A percentile compares a stretch with the other conserved stretches of the same genome.
Evolutionary conservation across 2,797 vertebrate species (phyloP).

Genomic region (Rhodeus uyekii): DNA sequence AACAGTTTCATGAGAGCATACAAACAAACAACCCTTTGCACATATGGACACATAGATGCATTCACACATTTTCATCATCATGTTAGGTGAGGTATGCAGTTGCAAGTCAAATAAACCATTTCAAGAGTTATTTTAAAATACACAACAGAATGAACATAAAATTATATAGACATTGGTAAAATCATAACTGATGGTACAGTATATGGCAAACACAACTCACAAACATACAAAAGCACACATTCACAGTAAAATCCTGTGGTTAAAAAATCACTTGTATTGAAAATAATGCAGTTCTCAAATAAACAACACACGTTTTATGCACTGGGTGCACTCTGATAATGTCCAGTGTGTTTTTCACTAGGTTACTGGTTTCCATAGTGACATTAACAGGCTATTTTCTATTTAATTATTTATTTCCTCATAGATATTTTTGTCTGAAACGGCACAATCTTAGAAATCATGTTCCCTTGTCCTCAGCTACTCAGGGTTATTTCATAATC

Average conservation of each 20-base stretch:
- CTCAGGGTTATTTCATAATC: slow-evolving; percentile 11
- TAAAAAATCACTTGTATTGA: slow-evolving; percentile 1
- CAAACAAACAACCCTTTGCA: neutral
- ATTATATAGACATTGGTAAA: slow-evolving; percentile 6
- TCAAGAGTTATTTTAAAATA: neutral
- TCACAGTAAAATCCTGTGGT: slow-evolving; percentile 6
- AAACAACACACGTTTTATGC: slow-evolving; percentile 11
- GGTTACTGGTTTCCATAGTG: slow-evolving; percentile 53
- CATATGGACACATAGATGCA: neutral
- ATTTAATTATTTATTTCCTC: slow-evolving; percentile 41
- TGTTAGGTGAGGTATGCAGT: slow-evolving; percentile 14
- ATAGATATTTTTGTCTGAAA: slow-evolving; percentile 21
- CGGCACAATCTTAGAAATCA: slow-evolving; percentile 7
- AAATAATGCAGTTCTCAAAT: slow-evolving; percentile 15
- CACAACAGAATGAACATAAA: slow-evolving; percentile 10
- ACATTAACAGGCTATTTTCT: slow-evolving; percentile 43
- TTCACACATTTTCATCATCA: neutral
- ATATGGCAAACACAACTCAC: neutral
- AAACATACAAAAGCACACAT: neutral
- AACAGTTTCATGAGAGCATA: slow-evolving; percentile 16
- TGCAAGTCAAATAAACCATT: slow-evolving; percentile 7
- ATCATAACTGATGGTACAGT: neutral
- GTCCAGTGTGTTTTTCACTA: slow-evolving; percentile 22
- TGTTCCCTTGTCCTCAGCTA: slow-evolving; percentile 20
- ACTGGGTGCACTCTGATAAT: slow-evolving; percentile 39